Evolutionary conservation across 2,797 vertebrate genomes (phyloP).

Genomic region (Bufotes viridis): DNA sequence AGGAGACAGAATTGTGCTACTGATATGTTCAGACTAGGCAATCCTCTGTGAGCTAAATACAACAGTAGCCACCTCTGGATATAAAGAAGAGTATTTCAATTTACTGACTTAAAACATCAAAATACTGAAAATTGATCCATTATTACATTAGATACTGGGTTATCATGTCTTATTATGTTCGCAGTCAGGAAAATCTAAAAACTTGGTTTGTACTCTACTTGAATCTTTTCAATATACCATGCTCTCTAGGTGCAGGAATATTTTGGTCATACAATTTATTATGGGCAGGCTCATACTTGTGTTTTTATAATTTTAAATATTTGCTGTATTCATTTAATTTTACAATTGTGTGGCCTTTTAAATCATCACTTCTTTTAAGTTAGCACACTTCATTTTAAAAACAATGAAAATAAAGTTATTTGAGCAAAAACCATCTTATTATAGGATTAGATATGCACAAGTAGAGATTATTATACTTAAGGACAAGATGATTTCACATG

Average conservation of each 20-base stretch:
- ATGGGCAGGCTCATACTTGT: background rate
- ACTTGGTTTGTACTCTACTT: background rate
- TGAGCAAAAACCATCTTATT: background rate
- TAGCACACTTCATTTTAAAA: background rate
- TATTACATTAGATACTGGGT: too few species aligned
- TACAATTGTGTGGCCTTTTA: too few species aligned
- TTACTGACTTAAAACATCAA: too few species aligned
- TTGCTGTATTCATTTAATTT: background rate
- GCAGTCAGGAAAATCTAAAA: background rate
- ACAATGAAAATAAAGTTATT: background rate
- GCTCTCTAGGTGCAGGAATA: background rate
- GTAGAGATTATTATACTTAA: background rate
- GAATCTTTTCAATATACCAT: background rate
- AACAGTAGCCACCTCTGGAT: too few species aligned
- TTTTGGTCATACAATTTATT: background rate
- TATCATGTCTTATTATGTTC: background rate
- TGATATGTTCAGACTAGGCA: too few species aligned
- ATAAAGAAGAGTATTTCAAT: too few species aligned
- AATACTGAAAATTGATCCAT: too few species aligned
- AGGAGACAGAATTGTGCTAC: too few species aligned
- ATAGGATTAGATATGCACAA: background rate
- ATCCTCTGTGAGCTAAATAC: too few species aligned
- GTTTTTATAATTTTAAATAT: background rate
- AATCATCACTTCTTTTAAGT: background rate
- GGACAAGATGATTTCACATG: slow-evolving; percentile 20